Evolutionary conservation across 2,113 vertebrate species (phyloP).

Genomic region (Seriola dumerili): DNA sequence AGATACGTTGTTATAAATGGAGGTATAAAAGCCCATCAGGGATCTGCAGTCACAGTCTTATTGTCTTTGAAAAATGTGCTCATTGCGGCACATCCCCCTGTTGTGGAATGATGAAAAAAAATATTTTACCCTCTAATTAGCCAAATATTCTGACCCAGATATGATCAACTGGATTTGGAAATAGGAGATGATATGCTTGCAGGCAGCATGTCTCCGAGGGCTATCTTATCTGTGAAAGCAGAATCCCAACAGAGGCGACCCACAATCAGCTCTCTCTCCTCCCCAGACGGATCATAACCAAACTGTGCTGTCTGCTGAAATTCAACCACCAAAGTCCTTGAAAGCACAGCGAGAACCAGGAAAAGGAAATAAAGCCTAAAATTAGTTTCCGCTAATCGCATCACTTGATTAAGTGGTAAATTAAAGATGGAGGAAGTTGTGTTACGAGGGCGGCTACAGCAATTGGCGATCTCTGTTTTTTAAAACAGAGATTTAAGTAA

Average conservation of each 20-base stretch:
- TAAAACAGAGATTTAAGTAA: background rate
- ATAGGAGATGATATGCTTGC: constrained; percentile 54
- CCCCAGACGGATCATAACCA: constrained; percentile 68
- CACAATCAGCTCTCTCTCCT: constrained; percentile 61
- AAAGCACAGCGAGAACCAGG: constrained; percentile 42
- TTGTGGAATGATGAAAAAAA: constrained; percentile 62
- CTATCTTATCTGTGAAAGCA: constrained; percentile 72
- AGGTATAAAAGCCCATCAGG: constrained; percentile 65
- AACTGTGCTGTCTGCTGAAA: constrained; percentile 60
- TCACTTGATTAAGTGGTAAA: constrained; percentile 22
- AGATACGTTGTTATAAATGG: constrained; percentile 69
- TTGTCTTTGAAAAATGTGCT: constrained; percentile 74
- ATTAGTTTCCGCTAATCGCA: constrained; percentile 35
- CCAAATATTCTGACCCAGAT: constrained; percentile 82
- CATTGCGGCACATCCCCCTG: constrained; percentile 52
- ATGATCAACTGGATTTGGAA: constrained; percentile 67
- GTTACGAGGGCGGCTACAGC: background rate
- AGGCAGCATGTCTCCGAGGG: constrained; percentile 55
- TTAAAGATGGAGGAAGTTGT: constrained; percentile 11
- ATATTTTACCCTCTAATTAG: constrained; percentile 76
- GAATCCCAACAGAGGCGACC: constrained; percentile 65
- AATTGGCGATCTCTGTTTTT: background rate
- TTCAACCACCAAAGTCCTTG: constrained; percentile 55
- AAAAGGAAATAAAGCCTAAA: constrained; percentile 43
- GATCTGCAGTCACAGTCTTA: constrained; percentile 60